Base-by-base conservation (phyloP, 2,888 invertebrate genomes). In the Drepanosiphum platanoidis region DNA sequence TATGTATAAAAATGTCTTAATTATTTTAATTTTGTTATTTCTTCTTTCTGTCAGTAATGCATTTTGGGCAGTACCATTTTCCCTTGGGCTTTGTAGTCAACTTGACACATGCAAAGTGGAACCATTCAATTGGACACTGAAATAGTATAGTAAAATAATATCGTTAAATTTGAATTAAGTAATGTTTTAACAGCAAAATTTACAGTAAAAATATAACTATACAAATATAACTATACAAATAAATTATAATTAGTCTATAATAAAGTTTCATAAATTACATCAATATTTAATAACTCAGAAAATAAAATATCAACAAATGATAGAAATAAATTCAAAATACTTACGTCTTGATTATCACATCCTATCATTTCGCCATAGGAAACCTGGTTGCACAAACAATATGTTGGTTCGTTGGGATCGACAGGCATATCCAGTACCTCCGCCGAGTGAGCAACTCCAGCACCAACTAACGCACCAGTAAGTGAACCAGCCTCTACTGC, bases 391-490 rank as follows among this genome's bases (percentile, higher is more conserved):
- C 99, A 99, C 64, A 98, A 91, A 90, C 98, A 99, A 90, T 99
- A 99, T 0, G 98, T 98, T 0, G 99, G 99, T 90, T 99, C 99
- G 89, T 99, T 99, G 0, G 99, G 99, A 92, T 99, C 96, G 0
- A 96, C 96, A 0, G 96, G 96, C 96, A 96, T 96, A 88, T 96
- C 96, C 61, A 96, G 91, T 18, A 96, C 96, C 89, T 96, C 98
- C 92, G 97, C 96, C 0, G 96, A 95, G 90, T 96, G 96, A 1
- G 95, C 92, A 89, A 92, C 92, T 78, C 92, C 92, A 87, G 86
- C 86, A 84, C 84, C 84, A 36, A 68, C 75, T 52, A 84, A 77
- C 0, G 99, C 99, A 92, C 99, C 96, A 0, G 96, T 96, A 0
- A 96, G 96, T 95, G 96, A 96, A 88, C 96, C 95, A 61, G 96